A percentile compares a stretch with the other conserved stretches of the same genome.
Conservation (phyloP, 2,888 invertebrate genomes). For the Ariolimax columbianus region DNA sequence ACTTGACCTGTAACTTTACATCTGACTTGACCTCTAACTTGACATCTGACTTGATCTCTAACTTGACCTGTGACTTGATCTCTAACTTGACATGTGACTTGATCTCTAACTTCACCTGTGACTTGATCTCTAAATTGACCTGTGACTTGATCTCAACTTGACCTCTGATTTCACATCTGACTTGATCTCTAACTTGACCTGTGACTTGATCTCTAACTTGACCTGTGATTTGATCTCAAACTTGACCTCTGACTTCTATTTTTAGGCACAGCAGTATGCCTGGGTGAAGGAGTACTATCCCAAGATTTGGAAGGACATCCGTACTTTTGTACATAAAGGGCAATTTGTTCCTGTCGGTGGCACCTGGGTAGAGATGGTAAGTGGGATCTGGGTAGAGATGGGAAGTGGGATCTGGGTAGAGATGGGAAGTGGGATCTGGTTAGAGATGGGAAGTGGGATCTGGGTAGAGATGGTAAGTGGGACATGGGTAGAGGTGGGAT, state of each 20-base stretch:
- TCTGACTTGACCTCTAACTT: no score
- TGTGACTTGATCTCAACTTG: no score
- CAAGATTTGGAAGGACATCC: conserved; percentile 78
- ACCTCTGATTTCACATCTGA: no score
- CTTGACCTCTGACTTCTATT: not conserved
- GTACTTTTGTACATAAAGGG: conserved; percentile 74
- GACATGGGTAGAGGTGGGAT: conserved; percentile 79
- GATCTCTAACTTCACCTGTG: no score
- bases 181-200: no score
- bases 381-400: conserved; percentile 4
- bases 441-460: not conserved
- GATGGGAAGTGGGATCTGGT: not conserved
- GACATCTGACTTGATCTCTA: no score
- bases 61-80: no score
- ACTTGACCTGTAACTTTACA: no score
- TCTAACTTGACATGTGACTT: no score
- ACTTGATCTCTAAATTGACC: no score
- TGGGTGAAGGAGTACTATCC: conserved; percentile 81
- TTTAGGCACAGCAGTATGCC: conserved; percentile 80
- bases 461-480: not conserved
- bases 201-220: no score
- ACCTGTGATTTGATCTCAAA: not conserved
- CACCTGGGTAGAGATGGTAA: conserved; percentile 81
- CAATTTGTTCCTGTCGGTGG: conserved; percentile 81
- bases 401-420: not conserved